Evolutionary conservation across 2,113 vertebrate genomes (phyloP).

Genomic region (Chelonoidis abingdonii): DNA sequence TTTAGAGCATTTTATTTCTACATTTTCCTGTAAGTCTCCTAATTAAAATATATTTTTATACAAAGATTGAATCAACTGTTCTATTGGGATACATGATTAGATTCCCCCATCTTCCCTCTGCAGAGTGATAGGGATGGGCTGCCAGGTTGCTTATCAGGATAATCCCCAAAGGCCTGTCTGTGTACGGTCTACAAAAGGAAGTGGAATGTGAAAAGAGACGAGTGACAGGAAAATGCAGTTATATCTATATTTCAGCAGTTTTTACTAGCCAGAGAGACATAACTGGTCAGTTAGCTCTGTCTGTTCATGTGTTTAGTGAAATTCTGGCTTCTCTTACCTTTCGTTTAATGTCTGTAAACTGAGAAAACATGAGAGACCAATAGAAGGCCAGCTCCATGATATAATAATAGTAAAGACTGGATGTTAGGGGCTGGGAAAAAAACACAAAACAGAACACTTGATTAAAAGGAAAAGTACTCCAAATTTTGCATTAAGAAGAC

Average conservation of each 20-base stretch:
- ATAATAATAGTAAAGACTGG: constrained; percentile 92
- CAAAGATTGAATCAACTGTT: not conserved
- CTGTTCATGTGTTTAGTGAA: not conserved
- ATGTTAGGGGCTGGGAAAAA: constrained; percentile 86
- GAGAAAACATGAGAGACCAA: constrained; percentile 98
- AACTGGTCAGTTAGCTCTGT: not conserved
- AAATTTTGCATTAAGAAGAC: not conserved
- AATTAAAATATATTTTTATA: not conserved
- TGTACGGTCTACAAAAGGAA: not conserved
- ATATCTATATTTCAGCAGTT: not conserved
- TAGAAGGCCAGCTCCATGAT: constrained; percentile 94
- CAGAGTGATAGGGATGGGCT: constrained; percentile 3
- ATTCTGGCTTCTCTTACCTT: constrained; percentile 87
- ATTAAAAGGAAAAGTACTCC: constrained; percentile 41
- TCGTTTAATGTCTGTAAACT: constrained; percentile 97
- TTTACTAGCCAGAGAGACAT: not conserved
- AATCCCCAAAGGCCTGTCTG: not conserved
- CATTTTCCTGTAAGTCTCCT: not conserved
- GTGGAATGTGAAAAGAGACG: not conserved
- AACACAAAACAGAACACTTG: constrained; percentile 23
- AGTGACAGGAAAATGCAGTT: not conserved
- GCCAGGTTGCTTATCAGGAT: not conserved
- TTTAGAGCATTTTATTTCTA: not conserved
- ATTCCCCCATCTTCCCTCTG: not conserved
- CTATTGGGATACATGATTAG: constrained; percentile 25